Conservation (phyloP, 2,888 invertebrate species). For the Cryptophagus acutangulus region DNA sequence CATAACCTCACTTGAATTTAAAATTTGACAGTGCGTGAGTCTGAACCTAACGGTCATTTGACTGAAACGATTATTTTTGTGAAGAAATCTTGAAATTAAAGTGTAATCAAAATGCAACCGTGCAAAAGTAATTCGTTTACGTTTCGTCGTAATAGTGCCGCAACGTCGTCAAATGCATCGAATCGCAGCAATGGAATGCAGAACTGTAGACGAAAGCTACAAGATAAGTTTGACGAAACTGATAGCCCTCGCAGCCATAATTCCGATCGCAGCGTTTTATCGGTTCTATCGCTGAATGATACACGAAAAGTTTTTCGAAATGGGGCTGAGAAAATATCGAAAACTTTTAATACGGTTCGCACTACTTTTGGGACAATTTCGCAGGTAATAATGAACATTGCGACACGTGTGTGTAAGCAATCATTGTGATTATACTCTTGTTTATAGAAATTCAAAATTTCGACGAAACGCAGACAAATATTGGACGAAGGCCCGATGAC, state of each 20-base stretch:
- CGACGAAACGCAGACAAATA: conserved; percentile 53
- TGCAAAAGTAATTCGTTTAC: conserved; percentile 34
- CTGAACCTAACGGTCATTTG: conserved; percentile 10
- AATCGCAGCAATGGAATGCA: conserved; percentile 28
- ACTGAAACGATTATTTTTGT: conserved; percentile 12
- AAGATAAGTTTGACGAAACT: conserved; percentile 39
- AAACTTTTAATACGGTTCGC: conserved; percentile 60
- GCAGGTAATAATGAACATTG: conserved; percentile 50
- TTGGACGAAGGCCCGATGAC: conserved; percentile 53
- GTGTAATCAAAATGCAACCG: conserved; percentile 25
- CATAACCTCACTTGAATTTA: too few species aligned
- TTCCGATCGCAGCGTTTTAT: conserved; percentile 38
- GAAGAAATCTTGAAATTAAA: conserved; percentile 11
- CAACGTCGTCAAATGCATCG: conserved; percentile 31
- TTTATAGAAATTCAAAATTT: conserved; percentile 52
- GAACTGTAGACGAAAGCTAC: conserved; percentile 41
- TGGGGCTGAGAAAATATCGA: conserved; percentile 63
- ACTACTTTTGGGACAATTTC: conserved; percentile 63
- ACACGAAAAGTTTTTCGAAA: conserved; percentile 61
- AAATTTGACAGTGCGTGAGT: neutral
- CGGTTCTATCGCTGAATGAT: conserved; percentile 52
- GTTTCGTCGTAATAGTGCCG: conserved; percentile 34
- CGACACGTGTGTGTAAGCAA: neutral
- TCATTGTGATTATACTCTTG: neutral
- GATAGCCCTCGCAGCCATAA: conserved; percentile 8